Evolutionary conservation across 1,140 invertebrate genomes (phyloP).

Genomic region (Drosophila aff.): DNA sequence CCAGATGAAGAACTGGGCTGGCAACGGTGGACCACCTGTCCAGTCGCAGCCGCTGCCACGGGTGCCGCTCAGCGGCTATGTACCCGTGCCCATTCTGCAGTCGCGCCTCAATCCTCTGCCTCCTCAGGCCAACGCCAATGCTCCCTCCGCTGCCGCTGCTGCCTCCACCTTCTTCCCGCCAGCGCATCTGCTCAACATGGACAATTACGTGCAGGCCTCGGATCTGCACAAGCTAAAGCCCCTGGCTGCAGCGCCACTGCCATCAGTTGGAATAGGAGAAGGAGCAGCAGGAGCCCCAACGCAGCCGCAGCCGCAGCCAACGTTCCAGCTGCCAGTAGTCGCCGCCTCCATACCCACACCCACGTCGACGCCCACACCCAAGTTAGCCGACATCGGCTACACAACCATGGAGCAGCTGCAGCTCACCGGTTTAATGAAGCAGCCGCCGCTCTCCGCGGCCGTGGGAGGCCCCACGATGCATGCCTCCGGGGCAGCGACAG

Average conservation of each 20-base stretch:
- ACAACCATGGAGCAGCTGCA: slow-evolving; percentile 74
- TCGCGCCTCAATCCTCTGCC: slow-evolving; percentile 12
- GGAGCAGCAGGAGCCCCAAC: neutral
- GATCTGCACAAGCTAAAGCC: slow-evolving; percentile 69
- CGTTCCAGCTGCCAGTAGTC: slow-evolving; percentile 2
- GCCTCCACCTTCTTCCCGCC: slow-evolving; percentile 27
- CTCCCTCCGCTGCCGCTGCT: slow-evolving; percentile 5
- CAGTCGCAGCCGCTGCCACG: slow-evolving; percentile 5
- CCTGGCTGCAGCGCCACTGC: slow-evolving; percentile 9
- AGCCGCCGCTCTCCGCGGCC: slow-evolving; percentile 9
- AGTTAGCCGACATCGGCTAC: slow-evolving; percentile 51
- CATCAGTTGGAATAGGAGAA: neutral
- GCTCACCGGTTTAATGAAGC: slow-evolving; percentile 58
- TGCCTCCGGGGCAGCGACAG: neutral
- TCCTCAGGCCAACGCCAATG: neutral
- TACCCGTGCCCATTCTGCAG: slow-evolving; percentile 60
- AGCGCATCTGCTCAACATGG: slow-evolving; percentile 56
- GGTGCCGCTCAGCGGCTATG: slow-evolving; percentile 61
- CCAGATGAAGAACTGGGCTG: slow-evolving; percentile 63
- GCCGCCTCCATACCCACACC: neutral
- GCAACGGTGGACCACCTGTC: neutral
- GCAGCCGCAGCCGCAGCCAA: neutral
- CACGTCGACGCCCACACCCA: slow-evolving; percentile 19
- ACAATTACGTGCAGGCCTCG: slow-evolving; percentile 67
- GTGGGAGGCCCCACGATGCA: slow-evolving; percentile 5